Conservation (phyloP, 2,888 invertebrate species). For the Rhopalosiphum nymphaeae region DNA sequence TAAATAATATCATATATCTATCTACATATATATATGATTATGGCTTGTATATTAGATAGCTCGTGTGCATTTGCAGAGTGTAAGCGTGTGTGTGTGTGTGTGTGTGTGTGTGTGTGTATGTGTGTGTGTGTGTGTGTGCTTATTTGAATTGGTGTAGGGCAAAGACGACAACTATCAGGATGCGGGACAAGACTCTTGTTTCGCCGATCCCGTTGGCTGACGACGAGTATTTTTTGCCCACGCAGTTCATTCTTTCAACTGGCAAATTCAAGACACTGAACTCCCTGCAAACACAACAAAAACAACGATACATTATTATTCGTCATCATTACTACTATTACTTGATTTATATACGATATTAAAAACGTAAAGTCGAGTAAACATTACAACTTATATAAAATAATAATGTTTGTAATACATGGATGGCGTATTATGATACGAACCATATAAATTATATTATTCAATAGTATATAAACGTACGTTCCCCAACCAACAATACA, state of each 20-base stretch:
- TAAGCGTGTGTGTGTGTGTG: not conserved
- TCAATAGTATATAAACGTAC: constrained; percentile 1
- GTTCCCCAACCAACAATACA: rapidly evolving
- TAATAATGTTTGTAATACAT: not conserved
- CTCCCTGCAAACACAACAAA: constrained; percentile 71
- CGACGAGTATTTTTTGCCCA: constrained; percentile 73
- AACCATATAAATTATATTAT: not conserved
- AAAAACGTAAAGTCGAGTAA: not conserved
- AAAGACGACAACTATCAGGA: constrained; percentile 45
- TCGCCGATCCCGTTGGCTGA: constrained; percentile 64
- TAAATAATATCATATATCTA: not conserved
- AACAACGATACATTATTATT: not conserved
- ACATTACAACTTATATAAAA: not conserved
- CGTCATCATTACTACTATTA: not conserved
- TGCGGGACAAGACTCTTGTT: constrained; percentile 7
- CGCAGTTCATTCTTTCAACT: constrained; percentile 86
- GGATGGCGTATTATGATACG: not conserved
- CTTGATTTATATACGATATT: not conserved
- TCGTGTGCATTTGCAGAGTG: not conserved
- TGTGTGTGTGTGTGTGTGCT: not conserved
- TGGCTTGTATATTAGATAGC: not conserved
- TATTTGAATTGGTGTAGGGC: constrained; percentile 44
- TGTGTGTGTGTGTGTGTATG: not conserved
- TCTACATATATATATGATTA: not conserved
- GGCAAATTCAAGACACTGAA: constrained; percentile 87